Percentiles rank a stretch among this genome's conserved stretches.
phyloP scores from a whole-genome alignment of 2,888 invertebrate genomes.

The Caenorhabditis sp. region DNA sequence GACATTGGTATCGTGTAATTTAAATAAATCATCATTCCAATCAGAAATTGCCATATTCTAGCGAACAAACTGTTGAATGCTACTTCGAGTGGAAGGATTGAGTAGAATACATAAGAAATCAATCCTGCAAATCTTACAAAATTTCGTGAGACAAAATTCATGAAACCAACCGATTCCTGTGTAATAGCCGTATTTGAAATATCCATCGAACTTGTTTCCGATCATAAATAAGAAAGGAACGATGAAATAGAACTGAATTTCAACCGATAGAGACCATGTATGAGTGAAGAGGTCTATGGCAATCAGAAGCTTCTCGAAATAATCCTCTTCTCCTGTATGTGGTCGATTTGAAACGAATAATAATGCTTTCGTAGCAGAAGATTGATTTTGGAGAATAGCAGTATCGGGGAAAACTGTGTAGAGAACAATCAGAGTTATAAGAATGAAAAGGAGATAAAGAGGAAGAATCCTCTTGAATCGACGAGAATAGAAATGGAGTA shows the following conservation, averaged over 20 bases:
- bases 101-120: slow-evolving; percentile 19
- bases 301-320: slow-evolving; percentile 56
- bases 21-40: slow-evolving; percentile 58
- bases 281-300: slow-evolving; percentile 72
- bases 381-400: slow-evolving; percentile 33
- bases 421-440: slow-evolving; percentile 26
- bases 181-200: slow-evolving; percentile 32
- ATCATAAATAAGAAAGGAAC: slow-evolving; percentile 66
- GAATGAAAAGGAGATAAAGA: slow-evolving; percentile 45
- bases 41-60: slow-evolving; percentile 68
- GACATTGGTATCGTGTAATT: neutral
- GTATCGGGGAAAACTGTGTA: slow-evolving; percentile 41
- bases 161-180: slow-evolving; percentile 14
- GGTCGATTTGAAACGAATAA: slow-evolving; percentile 52
- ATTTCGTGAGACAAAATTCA: too few species aligned
- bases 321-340: slow-evolving; percentile 52
- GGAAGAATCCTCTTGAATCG: slow-evolving; percentile 59
- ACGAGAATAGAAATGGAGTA: slow-evolving; percentile 35
- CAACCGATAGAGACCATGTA: slow-evolving; percentile 73
- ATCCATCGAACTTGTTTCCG: slow-evolving; percentile 6
- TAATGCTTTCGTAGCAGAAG: slow-evolving; percentile 48
- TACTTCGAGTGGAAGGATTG: neutral
- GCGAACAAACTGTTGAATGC: slow-evolving; percentile 63
- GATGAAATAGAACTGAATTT: slow-evolving; percentile 73
- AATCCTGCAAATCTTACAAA: slow-evolving; percentile 9